Conservation (phyloP, 2,797 vertebrate genomes). For the Danio choprae region DNA sequence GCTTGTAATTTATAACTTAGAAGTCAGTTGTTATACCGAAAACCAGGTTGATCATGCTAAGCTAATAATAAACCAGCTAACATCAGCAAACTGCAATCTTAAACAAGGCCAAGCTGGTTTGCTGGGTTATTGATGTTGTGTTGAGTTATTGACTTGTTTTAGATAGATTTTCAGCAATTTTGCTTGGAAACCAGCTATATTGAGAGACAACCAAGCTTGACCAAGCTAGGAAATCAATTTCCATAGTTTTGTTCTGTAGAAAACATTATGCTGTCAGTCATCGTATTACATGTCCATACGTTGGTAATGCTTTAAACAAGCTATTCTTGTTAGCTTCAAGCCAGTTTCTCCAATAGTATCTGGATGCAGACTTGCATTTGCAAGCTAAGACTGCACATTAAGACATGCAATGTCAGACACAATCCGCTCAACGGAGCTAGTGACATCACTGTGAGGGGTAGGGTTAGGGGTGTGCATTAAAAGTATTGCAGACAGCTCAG, state of each 20-base stretch:
- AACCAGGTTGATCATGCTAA: background rate
- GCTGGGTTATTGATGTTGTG: background rate
- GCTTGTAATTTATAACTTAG: background rate
- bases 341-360: too few relatives aligned
- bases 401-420: too few relatives aligned
- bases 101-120: slow-evolving; percentile 3
- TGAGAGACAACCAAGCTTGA: background rate
- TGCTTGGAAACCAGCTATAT: background rate
- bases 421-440: too few relatives aligned
- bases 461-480: too few relatives aligned
- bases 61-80: background rate
- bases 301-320: slow-evolving; percentile 1
- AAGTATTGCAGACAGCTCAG: too few relatives aligned
- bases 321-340: background rate
- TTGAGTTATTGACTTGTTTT: background rate
- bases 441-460: too few relatives aligned
- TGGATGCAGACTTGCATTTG: too few relatives aligned
- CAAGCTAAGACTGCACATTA: too few relatives aligned
- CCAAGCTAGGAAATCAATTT: background rate
- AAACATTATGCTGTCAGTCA: too few relatives aligned
- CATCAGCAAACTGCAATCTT: background rate
- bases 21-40: background rate
- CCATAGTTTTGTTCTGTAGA: background rate
- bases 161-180: background rate
- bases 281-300: background rate